Percentiles rank a stretch among this genome's conserved stretches.
phyloP scores from a whole-genome alignment of 2,113 vertebrate genomes.

The Bostrychus sinensis region DNA sequence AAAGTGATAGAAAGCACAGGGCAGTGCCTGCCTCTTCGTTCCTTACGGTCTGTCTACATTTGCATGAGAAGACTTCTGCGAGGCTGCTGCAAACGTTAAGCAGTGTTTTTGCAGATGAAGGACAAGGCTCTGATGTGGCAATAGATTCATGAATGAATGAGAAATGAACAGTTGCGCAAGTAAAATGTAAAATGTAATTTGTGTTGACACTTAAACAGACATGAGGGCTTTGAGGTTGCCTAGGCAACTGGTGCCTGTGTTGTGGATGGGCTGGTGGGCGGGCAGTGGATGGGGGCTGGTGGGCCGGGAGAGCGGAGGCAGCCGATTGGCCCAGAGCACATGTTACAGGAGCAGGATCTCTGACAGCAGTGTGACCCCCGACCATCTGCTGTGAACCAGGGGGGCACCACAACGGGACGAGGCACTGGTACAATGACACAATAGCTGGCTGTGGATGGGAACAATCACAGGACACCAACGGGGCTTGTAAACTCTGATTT shows the following conservation, averaged over 20 bases:
- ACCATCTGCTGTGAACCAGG: constrained; percentile 47
- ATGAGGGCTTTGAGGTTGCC: constrained; percentile 77
- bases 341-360: constrained; percentile 31
- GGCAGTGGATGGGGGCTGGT: constrained; percentile 72
- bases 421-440: constrained; percentile 9
- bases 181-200: constrained; percentile 55
- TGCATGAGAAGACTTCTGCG: background rate
- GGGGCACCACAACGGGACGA: constrained; percentile 35
- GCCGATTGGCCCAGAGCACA: constrained; percentile 57
- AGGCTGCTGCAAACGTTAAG: background rate
- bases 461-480: background rate
- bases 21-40: too few relatives aligned
- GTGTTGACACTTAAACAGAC: constrained; percentile 69
- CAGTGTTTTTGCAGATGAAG: background rate
- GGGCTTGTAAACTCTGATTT: constrained; percentile 1
- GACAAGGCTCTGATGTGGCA: background rate
- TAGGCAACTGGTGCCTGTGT: constrained; percentile 80
- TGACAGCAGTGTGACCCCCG: constrained; percentile 45
- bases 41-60: background rate
- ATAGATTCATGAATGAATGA: constrained; percentile 29
- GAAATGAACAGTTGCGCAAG: constrained; percentile 49
- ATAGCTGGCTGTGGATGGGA: constrained; percentile 30
- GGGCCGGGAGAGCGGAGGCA: constrained; percentile 68
- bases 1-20: too few relatives aligned
- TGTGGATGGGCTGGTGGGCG: constrained; percentile 66